Evolutionary conservation across 2,888 invertebrate species (phyloP), one percentile per base, ranked within the genome.

Genomic region (Tenthredo mesomela): DNA sequence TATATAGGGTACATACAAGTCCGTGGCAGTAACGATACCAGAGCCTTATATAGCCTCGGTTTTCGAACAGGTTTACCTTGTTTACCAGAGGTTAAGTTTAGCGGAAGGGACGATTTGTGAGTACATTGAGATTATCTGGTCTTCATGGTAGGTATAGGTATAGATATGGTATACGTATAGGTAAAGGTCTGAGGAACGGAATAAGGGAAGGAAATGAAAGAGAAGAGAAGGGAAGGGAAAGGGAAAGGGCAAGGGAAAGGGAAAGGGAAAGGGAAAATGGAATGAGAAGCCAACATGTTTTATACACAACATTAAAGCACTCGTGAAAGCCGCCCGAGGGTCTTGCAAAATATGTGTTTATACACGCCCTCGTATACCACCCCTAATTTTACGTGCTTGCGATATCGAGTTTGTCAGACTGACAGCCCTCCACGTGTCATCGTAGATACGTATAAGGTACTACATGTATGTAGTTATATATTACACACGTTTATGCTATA

Each of bases 21-120:
- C 10, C 73, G 21, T 10, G 25, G 18, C 67, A 33, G 73, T 73
- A 15, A 73, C 73, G 73, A 43, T 73, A 73, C 73, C 12, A 40
- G 73, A 40, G 21, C 43, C 43, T 73, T 18, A 67, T 73, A 73
- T 25, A 47, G 73, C 73, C 12, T 21, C 21, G 43, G 43, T 73
- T 40, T 6, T 43, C 43, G 21, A 21, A 12, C 43, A 73, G 73
- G 73, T 73, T 43, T 40, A 61, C 80, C 80, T 80, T 80, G 80
- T 80, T 80, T 80, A 80, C 80, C 80, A 40, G 58, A 12, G 61
- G 80, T 80, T 80, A 80, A 80, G 61, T 80, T 80, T 61, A 61
- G 58, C 61, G 80, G 80, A 80, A 80, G 80, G 80, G 80, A 80
- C 61, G 80, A 80, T 61, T 80, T 80, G 58, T 40, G 50, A 61